Conservation (phyloP, 2,113 vertebrate genomes). For the Pitta sordida region DNA sequence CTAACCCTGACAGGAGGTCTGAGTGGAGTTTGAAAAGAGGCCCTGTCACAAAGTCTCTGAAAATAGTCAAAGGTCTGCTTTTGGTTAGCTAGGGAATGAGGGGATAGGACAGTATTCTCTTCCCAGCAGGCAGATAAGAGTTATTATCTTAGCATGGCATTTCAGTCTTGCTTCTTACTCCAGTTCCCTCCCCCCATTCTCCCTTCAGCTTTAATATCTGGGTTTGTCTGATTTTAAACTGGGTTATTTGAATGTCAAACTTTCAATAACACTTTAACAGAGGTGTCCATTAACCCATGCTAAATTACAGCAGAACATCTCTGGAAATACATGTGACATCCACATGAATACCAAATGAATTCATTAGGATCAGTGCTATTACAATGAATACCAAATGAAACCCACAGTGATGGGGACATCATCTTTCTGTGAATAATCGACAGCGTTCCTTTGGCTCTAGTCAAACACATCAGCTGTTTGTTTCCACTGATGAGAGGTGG, state of each 20-base stretch:
- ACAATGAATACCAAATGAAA: conserved; percentile 77
- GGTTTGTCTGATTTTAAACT: conserved; percentile 76
- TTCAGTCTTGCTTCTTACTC: conserved; percentile 55
- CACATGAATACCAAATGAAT: conserved; percentile 81
- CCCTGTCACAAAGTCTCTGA: not conserved
- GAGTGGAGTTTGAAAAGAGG: accelerated
- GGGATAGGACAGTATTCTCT: not conserved
- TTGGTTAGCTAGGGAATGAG: not conserved
- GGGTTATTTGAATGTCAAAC: conserved; percentile 85
- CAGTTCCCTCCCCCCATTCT: not conserved
- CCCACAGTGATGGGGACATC: conserved; percentile 39
- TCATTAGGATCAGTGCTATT: conserved; percentile 71
- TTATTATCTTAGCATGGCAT: not conserved
- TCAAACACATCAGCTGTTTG: conserved; percentile 68
- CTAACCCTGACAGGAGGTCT: too few relatives aligned
- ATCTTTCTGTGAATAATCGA: conserved; percentile 50
- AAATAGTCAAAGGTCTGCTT: not conserved
- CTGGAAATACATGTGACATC: conserved; percentile 79
- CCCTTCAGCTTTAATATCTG: conserved; percentile 73
- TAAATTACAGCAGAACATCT: conserved; percentile 79
- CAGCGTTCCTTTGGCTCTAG: conserved; percentile 44
- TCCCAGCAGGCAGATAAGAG: not conserved
- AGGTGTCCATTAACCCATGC: conserved; percentile 80
- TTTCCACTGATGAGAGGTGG: conserved; percentile 70
- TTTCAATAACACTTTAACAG: conserved; percentile 82